These are phyloP conservation scores for Petaurus breviceps DNA, from an alignment of 2,113 vertebrate genomes.

Conservation along the genomic window DNA sequence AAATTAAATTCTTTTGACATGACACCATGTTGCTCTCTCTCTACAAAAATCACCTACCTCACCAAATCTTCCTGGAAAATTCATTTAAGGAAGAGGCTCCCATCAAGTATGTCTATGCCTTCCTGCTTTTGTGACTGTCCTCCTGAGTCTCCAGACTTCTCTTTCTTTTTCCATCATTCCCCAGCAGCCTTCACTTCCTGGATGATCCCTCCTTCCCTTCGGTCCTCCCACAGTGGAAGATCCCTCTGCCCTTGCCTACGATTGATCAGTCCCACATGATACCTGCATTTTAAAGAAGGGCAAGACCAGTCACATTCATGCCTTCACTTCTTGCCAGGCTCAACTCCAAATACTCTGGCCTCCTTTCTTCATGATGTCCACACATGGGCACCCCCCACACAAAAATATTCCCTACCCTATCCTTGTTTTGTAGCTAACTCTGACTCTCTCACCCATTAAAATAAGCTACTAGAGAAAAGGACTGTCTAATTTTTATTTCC, in stretches of 20 bases:
- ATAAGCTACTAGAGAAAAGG: background rate
- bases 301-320: background rate
- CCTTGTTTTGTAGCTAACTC: background rate
- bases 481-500: background rate
- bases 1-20: background rate
- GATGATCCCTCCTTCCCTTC: background rate
- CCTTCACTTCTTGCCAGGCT: background rate
- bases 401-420: background rate
- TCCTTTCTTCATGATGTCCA: background rate
- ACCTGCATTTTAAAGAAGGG: background rate
- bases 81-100: background rate
- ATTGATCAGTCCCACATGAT: background rate
- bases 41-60: background rate
- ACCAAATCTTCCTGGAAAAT: background rate
- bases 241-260: background rate
- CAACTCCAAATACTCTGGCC: background rate
- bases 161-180: background rate
- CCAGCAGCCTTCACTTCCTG: background rate
- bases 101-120: background rate
- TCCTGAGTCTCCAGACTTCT: background rate
- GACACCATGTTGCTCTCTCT: background rate
- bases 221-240: background rate
- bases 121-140: background rate
- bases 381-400: background rate
- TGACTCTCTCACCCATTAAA: background rate